phyloP scores from a whole-genome alignment of 2,888 invertebrate species.

The Thyatira batis region DNA sequence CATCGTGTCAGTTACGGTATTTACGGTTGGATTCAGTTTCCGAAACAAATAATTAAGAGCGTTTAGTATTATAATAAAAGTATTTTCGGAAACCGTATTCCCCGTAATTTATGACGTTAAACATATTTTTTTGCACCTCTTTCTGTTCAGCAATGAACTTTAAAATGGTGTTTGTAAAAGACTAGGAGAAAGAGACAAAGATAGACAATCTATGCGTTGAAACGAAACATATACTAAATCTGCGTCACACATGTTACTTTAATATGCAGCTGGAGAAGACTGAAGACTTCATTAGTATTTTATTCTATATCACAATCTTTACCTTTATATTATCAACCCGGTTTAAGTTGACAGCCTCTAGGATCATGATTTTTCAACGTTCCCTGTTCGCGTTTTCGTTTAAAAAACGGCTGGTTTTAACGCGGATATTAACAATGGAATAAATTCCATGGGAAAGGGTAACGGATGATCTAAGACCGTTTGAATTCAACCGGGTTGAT shows the following conservation, averaged over 20 bases:
- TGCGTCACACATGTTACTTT: not conserved
- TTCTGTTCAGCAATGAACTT: too few species aligned
- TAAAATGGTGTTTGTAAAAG: not conserved
- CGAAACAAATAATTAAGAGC: not conserved
- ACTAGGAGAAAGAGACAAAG: not conserved
- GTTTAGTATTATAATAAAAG: not conserved
- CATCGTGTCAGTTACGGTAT: too few species aligned
- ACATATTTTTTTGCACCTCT: too few species aligned
- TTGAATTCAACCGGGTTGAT: not conserved
- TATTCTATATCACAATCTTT: not conserved
- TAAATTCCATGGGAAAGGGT: too few species aligned
- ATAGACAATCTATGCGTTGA: not conserved
- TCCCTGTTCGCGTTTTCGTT: not conserved
- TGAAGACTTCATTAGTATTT: not conserved
- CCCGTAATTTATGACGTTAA: not conserved
- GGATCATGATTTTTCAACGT: not conserved
- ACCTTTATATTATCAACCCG: not conserved
- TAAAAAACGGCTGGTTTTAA: not conserved
- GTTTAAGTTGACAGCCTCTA: not conserved
- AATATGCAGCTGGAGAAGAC: conserved; percentile 7
- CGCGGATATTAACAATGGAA: too few species aligned
- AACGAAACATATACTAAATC: not conserved
- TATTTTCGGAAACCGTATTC: not conserved
- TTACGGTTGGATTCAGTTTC: not conserved
- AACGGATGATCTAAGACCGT: too few species aligned